Percentiles rank a stretch among this genome's conserved stretches.
Evolutionary conservation across 2,113 vertebrate species (phyloP).

Genomic region (Siphamia tubifer): DNA sequence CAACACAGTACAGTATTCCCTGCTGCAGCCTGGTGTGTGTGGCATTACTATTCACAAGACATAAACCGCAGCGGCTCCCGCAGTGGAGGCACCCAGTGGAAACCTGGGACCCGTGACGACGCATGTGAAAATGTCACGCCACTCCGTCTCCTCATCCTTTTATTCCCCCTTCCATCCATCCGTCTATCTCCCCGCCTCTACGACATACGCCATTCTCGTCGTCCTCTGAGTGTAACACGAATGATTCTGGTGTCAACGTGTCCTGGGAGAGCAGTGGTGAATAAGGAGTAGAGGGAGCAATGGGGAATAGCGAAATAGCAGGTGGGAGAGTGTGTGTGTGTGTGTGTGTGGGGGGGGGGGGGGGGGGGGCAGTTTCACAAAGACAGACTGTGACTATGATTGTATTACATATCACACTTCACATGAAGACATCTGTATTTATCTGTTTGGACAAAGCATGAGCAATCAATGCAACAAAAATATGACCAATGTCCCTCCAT

Average conservation of each 20-base stretch:
- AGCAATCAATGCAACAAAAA: no score
- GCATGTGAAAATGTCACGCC: slow-evolving; percentile 69
- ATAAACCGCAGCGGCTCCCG: slow-evolving; percentile 18
- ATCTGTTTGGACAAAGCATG: no score
- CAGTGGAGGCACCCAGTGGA: slow-evolving; percentile 17
- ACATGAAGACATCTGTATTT: background rate
- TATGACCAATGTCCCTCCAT: no score
- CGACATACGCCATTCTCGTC: slow-evolving; percentile 1
- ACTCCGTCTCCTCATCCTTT: slow-evolving; percentile 28
- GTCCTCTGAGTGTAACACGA: background rate
- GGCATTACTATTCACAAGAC: slow-evolving; percentile 54
- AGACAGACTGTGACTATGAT: no score
- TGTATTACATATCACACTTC: no score
- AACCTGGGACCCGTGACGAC: slow-evolving; percentile 56
- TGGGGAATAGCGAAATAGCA: background rate
- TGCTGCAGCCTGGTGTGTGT: slow-evolving; percentile 6
- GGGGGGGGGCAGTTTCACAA: no score
- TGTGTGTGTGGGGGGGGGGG: no score
- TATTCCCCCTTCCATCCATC: slow-evolving; percentile 2
- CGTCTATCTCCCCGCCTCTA: background rate
- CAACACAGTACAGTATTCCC: slow-evolving; percentile 55
- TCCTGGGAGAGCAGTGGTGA: slow-evolving; percentile 12
- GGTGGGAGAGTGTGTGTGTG: no score
- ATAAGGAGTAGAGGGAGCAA: background rate
- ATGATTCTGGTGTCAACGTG: background rate